A percentile compares a stretch with the other conserved stretches of the same genome.
phyloP scores from a whole-genome alignment of 2,888 invertebrate species.

The Ormyrus thymus region DNA sequence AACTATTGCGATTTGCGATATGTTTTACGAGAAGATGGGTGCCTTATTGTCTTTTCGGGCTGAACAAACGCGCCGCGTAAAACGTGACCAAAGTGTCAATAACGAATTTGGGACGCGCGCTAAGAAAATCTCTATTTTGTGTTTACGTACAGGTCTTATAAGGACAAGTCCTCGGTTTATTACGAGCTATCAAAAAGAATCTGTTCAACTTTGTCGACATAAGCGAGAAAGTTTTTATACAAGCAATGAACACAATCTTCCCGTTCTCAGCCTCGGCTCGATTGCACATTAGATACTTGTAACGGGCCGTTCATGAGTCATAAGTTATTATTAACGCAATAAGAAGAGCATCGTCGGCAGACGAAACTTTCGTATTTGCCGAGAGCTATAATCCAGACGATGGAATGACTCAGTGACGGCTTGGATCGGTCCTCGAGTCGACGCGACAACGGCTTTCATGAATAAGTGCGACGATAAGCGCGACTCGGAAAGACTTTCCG shows the following conservation, averaged over 20 bases:
- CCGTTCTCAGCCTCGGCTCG: neutral
- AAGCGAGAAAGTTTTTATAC: neutral
- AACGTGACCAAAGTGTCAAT: too few relatives aligned
- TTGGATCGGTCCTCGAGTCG: slow-evolving; percentile 31
- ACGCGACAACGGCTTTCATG: slow-evolving; percentile 24
- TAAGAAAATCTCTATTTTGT: too few relatives aligned
- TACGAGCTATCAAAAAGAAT: too few relatives aligned
- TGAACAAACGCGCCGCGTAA: too few relatives aligned
- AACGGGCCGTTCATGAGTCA: too few relatives aligned
- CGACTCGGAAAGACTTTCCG: slow-evolving; percentile 27
- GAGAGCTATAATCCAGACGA: slow-evolving; percentile 16
- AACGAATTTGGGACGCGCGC: too few relatives aligned
- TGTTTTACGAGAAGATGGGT: too few relatives aligned
- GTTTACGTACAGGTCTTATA: too few relatives aligned
- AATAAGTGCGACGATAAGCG: slow-evolving; percentile 30
- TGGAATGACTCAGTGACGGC: slow-evolving; percentile 29
- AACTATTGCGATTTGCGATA: too few relatives aligned
- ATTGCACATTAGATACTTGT: neutral
- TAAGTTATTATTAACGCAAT: neutral
- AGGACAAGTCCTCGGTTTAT: too few relatives aligned
- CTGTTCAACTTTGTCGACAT: neutral
- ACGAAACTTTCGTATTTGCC: slow-evolving; percentile 1
- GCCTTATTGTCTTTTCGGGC: too few relatives aligned
- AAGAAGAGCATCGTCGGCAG: neutral
- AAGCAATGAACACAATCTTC: neutral